phyloP scores from a whole-genome alignment of 2,888 invertebrate species.

The Drosophila buzzatii region DNA sequence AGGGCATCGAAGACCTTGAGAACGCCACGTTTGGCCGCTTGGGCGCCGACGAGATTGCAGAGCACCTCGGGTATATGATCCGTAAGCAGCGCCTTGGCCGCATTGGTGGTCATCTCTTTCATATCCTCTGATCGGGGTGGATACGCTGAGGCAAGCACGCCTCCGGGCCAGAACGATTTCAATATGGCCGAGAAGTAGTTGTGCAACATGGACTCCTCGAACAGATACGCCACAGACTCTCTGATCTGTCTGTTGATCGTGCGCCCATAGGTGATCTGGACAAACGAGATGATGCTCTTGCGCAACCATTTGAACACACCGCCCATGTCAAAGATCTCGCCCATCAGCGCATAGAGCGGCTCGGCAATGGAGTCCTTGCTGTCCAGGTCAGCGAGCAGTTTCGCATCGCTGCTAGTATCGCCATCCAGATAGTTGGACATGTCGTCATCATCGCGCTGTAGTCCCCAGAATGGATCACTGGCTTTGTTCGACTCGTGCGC shows the following conservation, averaged over 20 bases:
- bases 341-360: slow-evolving; percentile 93
- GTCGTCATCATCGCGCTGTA: slow-evolving; percentile 91
- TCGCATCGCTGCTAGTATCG: slow-evolving; percentile 85
- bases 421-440: slow-evolving; percentile 92
- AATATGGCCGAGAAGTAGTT: slow-evolving; percentile 93
- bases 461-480: slow-evolving; percentile 86
- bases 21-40: slow-evolving; percentile 93
- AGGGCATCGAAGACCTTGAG: slow-evolving; percentile 94
- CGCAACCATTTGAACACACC: slow-evolving; percentile 95
- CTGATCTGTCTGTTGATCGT: slow-evolving; percentile 96
- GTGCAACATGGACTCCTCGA: slow-evolving; percentile 95
- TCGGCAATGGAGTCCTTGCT: slow-evolving; percentile 95
- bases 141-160: slow-evolving; percentile 87
- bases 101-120: slow-evolving; percentile 89
- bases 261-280: slow-evolving; percentile 95
- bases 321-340: slow-evolving; percentile 95
- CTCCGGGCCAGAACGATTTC: slow-evolving; percentile 96
- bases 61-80: slow-evolving; percentile 92
- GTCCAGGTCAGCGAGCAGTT: slow-evolving; percentile 86
- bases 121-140: slow-evolving; percentile 87
- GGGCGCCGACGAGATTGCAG: slow-evolving; percentile 93
- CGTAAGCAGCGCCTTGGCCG: slow-evolving; percentile 88
- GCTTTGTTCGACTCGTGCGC: slow-evolving; percentile 86
- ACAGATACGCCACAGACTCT: slow-evolving; percentile 94
- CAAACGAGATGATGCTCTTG: slow-evolving; percentile 94